phyloP scores from a whole-genome alignment of 2,113 vertebrate genomes.

The Melanerpes formicivorus region DNA sequence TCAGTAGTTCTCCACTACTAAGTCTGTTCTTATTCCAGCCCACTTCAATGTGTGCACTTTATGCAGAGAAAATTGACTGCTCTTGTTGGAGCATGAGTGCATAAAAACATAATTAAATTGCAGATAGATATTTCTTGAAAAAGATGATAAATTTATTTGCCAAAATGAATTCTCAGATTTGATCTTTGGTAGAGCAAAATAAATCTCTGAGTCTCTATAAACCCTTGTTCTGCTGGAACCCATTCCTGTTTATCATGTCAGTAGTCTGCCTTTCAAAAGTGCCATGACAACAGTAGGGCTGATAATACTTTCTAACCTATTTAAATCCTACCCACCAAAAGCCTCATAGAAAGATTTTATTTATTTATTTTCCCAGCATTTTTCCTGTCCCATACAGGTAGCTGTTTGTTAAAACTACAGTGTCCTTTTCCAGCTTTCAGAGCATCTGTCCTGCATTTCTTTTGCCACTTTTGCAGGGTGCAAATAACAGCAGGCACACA shows the following conservation, averaged over 20 bases:
- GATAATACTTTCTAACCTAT: neutral
- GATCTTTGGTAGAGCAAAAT: neutral
- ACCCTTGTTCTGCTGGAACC: neutral
- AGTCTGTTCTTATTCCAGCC: neutral
- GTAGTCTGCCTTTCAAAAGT: neutral
- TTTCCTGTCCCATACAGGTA: neutral
- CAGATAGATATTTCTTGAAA: neutral
- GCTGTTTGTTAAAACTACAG: neutral
- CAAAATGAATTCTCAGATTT: neutral
- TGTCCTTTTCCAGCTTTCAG: slow-evolving; percentile 18
- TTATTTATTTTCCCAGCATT: neutral
- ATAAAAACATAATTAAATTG: neutral
- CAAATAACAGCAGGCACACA: slow-evolving; percentile 53
- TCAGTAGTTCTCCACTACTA: neutral
- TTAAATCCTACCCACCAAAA: neutral
- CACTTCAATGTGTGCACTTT: neutral
- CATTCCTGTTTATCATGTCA: neutral
- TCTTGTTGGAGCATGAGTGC: neutral
- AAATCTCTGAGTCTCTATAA: neutral
- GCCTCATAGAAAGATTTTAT: neutral
- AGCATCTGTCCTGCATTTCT: slow-evolving; percentile 49
- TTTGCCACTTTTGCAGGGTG: slow-evolving; percentile 20
- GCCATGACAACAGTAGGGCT: neutral
- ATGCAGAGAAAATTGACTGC: neutral
- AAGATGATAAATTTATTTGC: neutral